phyloP scores from a whole-genome alignment of 2,113 vertebrate genomes.

The Apus apus region DNA sequence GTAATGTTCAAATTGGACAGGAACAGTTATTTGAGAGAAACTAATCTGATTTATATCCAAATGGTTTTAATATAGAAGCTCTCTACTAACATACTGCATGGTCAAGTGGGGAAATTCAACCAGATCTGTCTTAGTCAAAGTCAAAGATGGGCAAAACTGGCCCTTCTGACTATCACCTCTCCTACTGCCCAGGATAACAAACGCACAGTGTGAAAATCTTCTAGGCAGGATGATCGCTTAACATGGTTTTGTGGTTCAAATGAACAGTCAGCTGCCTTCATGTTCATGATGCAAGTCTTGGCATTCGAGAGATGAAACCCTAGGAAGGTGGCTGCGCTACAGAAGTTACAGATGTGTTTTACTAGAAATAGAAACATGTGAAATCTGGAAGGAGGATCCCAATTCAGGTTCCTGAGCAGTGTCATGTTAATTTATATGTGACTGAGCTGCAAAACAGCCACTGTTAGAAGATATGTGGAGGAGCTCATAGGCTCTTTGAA shows the following conservation, averaged over 20 bases:
- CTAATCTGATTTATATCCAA: neutral
- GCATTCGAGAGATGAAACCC: neutral
- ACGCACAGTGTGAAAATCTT: neutral
- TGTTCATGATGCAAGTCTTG: accelerated
- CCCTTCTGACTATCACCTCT: neutral
- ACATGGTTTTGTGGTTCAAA: neutral
- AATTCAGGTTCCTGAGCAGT: neutral
- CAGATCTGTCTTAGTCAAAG: neutral
- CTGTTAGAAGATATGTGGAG: neutral
- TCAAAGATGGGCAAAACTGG: neutral
- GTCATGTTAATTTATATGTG: neutral
- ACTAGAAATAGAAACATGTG: neutral
- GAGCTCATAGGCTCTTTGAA: neutral
- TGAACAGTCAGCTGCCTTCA: neutral
- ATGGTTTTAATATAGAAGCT: slow-evolving; percentile 45
- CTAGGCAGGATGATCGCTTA: neutral
- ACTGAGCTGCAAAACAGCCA: neutral
- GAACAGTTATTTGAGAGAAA: slow-evolving; percentile 49
- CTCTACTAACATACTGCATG: neutral
- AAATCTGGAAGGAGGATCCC: neutral
- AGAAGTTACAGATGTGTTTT: neutral
- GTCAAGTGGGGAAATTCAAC: neutral
- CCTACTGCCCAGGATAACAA: neutral
- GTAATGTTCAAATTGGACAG: slow-evolving; percentile 20
- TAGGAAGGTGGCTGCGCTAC: neutral